These are phyloP conservation scores for Geococcyx californianus DNA, from an alignment of 2,113 vertebrate genomes.

Conservation along the genomic window DNA sequence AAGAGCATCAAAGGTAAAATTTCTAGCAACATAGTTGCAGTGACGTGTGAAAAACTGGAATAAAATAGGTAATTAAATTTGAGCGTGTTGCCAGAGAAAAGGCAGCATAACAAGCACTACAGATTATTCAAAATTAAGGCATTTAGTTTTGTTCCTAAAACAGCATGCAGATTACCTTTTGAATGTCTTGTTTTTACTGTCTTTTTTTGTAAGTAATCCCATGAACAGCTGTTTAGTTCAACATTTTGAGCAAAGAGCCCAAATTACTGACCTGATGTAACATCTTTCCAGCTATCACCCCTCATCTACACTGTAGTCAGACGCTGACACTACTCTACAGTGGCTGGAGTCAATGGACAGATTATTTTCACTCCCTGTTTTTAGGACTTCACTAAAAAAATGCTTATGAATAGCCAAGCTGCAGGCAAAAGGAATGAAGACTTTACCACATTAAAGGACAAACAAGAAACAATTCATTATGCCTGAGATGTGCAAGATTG, in stretches of 20 bases:
- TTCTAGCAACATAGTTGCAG: not conserved
- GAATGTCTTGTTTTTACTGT: slow-evolving; percentile 24
- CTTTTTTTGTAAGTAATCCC: slow-evolving; percentile 6
- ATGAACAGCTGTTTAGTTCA: not conserved
- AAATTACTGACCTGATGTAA: not conserved
- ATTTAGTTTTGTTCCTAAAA: slow-evolving; percentile 18
- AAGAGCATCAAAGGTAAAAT: slow-evolving; percentile 8
- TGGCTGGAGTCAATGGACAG: not conserved
- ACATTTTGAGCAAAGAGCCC: not conserved
- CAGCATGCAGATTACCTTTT: slow-evolving; percentile 9
- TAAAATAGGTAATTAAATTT: slow-evolving; percentile 20
- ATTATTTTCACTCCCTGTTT: not conserved
- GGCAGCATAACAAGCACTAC: not conserved
- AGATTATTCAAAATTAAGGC: slow-evolving; percentile 19
- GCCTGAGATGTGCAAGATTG: not conserved
- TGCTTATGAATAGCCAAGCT: not conserved
- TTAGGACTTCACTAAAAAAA: not conserved
- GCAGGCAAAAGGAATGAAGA: not conserved
- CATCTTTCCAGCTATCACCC: not conserved
- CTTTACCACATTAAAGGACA: not conserved
- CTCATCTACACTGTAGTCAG: not conserved
- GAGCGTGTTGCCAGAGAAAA: slow-evolving; percentile 25
- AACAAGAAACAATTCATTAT: not conserved
- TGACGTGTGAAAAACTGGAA: slow-evolving; percentile 14
- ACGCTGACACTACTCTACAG: not conserved